Percentiles rank a stretch among this genome's conserved stretches.
These are phyloP conservation scores for Bruchidius siliquastri DNA, from an alignment of 2,888 invertebrate genomes.

Conservation along the genomic window DNA sequence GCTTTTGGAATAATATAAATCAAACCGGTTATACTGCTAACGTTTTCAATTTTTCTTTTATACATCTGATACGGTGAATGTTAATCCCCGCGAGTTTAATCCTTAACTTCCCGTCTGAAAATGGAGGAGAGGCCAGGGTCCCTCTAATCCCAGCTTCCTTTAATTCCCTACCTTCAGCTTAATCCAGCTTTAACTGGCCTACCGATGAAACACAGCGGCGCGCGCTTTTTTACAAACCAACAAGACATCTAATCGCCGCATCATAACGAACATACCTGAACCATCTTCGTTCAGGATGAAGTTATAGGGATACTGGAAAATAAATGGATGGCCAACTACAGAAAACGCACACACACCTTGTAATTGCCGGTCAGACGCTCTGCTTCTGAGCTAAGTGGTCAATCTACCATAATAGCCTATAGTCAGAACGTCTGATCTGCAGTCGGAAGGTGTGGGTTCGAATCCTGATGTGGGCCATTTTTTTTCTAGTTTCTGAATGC, in stretches of 20 bases:
- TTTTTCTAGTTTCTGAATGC: too few relatives aligned
- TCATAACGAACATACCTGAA: too few relatives aligned
- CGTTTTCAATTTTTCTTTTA: conserved; percentile 39
- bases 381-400: too few relatives aligned
- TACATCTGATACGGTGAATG: conserved; percentile 46
- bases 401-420: too few relatives aligned
- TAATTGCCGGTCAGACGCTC: too few relatives aligned
- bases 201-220: conserved; percentile 33
- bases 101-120: conserved; percentile 46
- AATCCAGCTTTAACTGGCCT: conserved; percentile 50
- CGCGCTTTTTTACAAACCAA: conserved; percentile 4
- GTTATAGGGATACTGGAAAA: too few relatives aligned
- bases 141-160: conserved; percentile 48
- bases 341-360: too few relatives aligned
- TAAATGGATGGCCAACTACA: too few relatives aligned
- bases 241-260: neutral
- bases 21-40: neutral
- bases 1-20: neutral
- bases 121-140: conserved; percentile 42
- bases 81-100: conserved; percentile 46
- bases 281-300: too few relatives aligned
- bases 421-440: too few relatives aligned
- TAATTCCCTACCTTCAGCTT: conserved; percentile 50
- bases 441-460: too few relatives aligned
- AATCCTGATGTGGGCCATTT: too few relatives aligned